phyloP scores from a whole-genome alignment of 2,888 invertebrate genomes.

The Dascillus cervinus region DNA sequence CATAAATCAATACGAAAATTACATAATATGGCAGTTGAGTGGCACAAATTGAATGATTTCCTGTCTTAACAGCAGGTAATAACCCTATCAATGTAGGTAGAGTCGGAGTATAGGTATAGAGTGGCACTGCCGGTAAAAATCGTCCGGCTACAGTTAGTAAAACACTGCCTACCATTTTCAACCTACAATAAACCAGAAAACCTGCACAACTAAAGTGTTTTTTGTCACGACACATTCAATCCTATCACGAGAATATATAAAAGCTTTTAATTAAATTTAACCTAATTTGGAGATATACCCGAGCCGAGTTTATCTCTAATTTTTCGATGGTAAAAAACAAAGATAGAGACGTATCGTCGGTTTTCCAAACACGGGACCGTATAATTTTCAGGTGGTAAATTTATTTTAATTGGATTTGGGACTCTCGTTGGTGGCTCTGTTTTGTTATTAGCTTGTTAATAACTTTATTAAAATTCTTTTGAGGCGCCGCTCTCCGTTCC shows the following conservation, averaged over 20 bases:
- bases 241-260: slow-evolving; percentile 25
- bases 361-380: too few relatives aligned
- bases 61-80: slow-evolving; percentile 29
- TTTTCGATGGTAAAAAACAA: too few relatives aligned
- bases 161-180: slow-evolving; percentile 16
- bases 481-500: slow-evolving; percentile 11
- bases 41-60: slow-evolving; percentile 32
- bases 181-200: slow-evolving; percentile 13
- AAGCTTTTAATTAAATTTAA: slow-evolving; percentile 24
- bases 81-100: slow-evolving; percentile 20
- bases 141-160: slow-evolving; percentile 15
- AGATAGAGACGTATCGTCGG: too few relatives aligned
- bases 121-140: slow-evolving; percentile 11
- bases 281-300: slow-evolving; percentile 10
- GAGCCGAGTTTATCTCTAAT: too few relatives aligned
- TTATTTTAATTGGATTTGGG: slow-evolving; percentile 31
- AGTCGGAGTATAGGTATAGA: too few relatives aligned
- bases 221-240: slow-evolving; percentile 29
- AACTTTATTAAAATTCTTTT: slow-evolving; percentile 29
- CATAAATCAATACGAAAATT: slow-evolving; percentile 21
- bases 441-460: slow-evolving; percentile 30
- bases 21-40: slow-evolving; percentile 26
- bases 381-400: slow-evolving; percentile 29
- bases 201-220: slow-evolving; percentile 15
- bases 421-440: slow-evolving; percentile 21